Evolutionary conservation across 2,888 invertebrate species (phyloP), one percentile per base, ranked within the genome.

Genomic region (Cantharis flavilabris): DNA sequence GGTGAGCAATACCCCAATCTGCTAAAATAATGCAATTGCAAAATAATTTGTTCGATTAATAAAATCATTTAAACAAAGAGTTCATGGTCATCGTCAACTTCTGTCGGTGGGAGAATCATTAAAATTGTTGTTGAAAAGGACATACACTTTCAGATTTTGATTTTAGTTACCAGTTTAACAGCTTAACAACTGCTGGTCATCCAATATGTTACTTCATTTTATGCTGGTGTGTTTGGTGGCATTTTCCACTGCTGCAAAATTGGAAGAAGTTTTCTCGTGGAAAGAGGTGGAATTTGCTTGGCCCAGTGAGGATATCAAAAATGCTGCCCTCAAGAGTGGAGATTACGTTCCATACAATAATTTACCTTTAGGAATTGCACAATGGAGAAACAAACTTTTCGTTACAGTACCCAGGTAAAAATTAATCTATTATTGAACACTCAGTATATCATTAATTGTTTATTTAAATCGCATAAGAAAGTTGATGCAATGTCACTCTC

Each of bases 351-450:
- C 90, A 10, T 91, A 89, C 73, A 91, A 94, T 85, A 94, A 94
- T 87, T 88, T 94, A 70, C 94, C 94, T 0, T 87, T 95, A 70
- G 95, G 94, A 11, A 83, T 95, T 78, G 94, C 92, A 73, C 89
- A 92, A 74, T 95, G 94, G 94, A 91, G 91, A 84, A 89, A 93
- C 87, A 94, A 92, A 89, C 86, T 92, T 67, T 95, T 92, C 84
- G 89, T 94, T 62, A 94, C 94, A 9, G 91, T 94, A 23, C 94
- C 94, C 76, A 91, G 91, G 91, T 91, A 87, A 86, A 83, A 67
- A 3, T 71, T 70, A n/a, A 0, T n/a, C 20, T 13, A 11, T 65
- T 63, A 49, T 64, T 16, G 14, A 73, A 3, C 23, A 13, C 18
- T 16, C 20, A 2, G 16, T 64, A 20, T n/a, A n/a, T 26, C 1